Conservation (phyloP, 2,888 invertebrate genomes). For the Phytoseiulus persimilis region DNA sequence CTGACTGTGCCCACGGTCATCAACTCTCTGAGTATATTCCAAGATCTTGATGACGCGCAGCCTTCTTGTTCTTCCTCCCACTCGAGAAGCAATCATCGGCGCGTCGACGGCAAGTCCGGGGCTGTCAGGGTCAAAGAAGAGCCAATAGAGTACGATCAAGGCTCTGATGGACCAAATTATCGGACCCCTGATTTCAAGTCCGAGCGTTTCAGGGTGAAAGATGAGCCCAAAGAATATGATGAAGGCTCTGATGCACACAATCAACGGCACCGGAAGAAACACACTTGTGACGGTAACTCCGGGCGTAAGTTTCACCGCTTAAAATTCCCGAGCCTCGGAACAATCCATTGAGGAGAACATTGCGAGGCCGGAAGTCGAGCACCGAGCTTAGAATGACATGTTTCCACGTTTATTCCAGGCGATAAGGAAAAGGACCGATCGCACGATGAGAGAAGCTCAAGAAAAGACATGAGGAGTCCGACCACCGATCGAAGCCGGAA, state of each 20-base stretch:
- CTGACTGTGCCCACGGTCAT: constrained; percentile 8
- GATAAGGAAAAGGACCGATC: not conserved
- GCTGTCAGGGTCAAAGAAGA: not conserved
- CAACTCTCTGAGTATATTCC: constrained; percentile 15
- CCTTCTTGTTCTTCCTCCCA: not conserved
- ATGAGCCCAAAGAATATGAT: not conserved
- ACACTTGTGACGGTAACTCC: not conserved
- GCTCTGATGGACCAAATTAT: too few relatives aligned
- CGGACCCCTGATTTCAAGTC: not conserved
- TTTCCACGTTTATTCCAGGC: not conserved
- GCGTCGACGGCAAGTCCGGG: not conserved
- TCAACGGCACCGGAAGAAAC: not conserved
- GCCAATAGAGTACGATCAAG: too few relatives aligned
- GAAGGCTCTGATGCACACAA: not conserved
- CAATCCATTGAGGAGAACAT: too few relatives aligned
- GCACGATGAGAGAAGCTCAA: not conserved
- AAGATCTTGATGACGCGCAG: constrained; percentile 19
- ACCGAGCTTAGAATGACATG: too few relatives aligned
- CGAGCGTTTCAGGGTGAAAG: not conserved
- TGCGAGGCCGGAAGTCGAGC: too few relatives aligned
- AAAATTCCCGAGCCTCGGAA: too few relatives aligned
- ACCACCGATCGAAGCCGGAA: not conserved
- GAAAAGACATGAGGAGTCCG: not conserved
- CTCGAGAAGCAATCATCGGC: not conserved
- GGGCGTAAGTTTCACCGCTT: not conserved